Evolutionary conservation across 2,113 vertebrate genomes (phyloP), one percentile per base, ranked within the genome.

Genomic region (Lutjanus erythropterus): DNA sequence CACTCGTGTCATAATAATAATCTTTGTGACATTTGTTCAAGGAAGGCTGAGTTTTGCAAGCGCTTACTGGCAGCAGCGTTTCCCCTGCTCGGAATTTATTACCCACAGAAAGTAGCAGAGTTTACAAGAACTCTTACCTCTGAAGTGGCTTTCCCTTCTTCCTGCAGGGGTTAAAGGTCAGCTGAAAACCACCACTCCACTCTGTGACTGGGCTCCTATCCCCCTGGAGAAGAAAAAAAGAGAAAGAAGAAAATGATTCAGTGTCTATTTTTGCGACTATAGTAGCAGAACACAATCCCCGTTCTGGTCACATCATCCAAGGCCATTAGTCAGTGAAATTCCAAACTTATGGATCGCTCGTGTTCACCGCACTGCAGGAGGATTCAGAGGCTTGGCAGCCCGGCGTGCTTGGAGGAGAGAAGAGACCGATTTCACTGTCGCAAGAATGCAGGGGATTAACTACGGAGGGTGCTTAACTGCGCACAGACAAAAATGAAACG

Each of bases 51-150:
- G 47, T 76, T 73, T 42, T 10, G 41, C 47, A 4, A 60, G 58
- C n/a, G 71, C 58, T 79, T 75, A 68, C 75, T 71, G 82, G 72
- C 58, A 81, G 46, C 56, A 19, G 2, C n/a, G n/a, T 73, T 74
- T 35, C n/a, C 25, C 27, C 47, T 14, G 49, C 71, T 83, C 42
- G 2, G 35, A 50, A 14, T 71, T 75, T 70, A 52, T 73, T 11
- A 50, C 73, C 74, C 55, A 60, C 64, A 79, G 46, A 80, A 61
- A 75, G 62, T 8, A 53, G 70, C 44, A 18, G 6, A 15, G 55
- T 80, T 79, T 81, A 86, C 74, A 85, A 81, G 76, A 88, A 85
- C 39, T 69, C 88, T 92, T 90, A 92, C 92, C 89, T 92, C 84
- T 88, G 82, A 86, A 89, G 87, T 88, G 88, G 81, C 58, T 85